Percentiles rank a stretch among this genome's conserved stretches.
phyloP scores from a whole-genome alignment of 2,888 invertebrate genomes.

The Himalopsyche japonica region DNA sequence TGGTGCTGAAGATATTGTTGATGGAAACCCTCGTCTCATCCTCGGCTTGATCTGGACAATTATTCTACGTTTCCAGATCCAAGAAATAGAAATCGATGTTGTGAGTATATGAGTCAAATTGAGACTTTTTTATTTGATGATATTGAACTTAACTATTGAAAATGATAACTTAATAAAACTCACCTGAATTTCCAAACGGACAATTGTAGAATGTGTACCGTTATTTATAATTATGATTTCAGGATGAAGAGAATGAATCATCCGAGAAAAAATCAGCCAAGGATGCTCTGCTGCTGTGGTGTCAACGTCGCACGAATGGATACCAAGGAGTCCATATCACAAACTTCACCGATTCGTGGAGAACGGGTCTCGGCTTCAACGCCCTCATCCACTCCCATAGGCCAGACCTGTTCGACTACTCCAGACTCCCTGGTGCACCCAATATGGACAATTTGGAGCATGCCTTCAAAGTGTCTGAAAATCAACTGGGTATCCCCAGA shows the following conservation, averaged over 20 bases:
- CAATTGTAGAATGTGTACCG: too few relatives aligned
- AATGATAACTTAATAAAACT: too few relatives aligned
- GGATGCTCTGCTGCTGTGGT: constrained; percentile 97
- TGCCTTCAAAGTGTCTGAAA: constrained; percentile 94
- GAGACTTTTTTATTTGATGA: not conserved
- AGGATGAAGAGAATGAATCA: constrained; percentile 95
- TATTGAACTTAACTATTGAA: too few relatives aligned
- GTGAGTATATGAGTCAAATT: constrained; percentile 58
- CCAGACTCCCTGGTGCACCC: constrained; percentile 74
- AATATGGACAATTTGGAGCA: constrained; percentile 96
- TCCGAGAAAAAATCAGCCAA: constrained; percentile 98
- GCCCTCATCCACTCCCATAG: constrained; percentile 97
- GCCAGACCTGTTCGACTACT: constrained; percentile 92
- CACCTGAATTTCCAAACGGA: too few relatives aligned
- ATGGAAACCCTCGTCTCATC: constrained; percentile 95
- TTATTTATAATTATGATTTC: constrained; percentile 29
- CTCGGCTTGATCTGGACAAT: constrained; percentile 99
- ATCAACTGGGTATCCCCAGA: constrained; percentile 89
- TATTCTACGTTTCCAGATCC: constrained; percentile 97
- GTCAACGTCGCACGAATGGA: constrained; percentile 96
- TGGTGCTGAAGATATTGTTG: constrained; percentile 98
- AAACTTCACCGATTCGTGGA: constrained; percentile 93
- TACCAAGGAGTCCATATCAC: constrained; percentile 87
- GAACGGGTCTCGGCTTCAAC: constrained; percentile 96
- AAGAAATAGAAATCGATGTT: constrained; percentile 96